Base-by-base conservation (phyloP, 92 coral and sea anemone species). In the Diadumene lineata region DNA sequence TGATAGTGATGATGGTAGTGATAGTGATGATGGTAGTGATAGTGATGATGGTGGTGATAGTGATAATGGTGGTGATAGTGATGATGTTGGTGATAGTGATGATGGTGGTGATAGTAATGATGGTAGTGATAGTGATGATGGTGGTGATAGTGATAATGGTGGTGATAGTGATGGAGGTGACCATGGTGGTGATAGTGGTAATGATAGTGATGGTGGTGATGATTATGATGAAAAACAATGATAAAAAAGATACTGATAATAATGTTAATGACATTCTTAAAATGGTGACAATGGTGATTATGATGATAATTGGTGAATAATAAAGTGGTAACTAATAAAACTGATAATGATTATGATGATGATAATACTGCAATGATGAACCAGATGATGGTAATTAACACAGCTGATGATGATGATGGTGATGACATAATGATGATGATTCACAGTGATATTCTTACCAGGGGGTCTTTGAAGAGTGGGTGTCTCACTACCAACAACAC, bases 391-490 rank as follows among this genome's bases (percentile, higher is more conserved):
- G n/a, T n/a, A n/a, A n/a, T n/a, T 44, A 17, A 44, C 17, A 17
- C 9, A 8, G 17, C 9, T 44, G 51, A 13, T 53, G 18, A 15
- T 23, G 18, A 16, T 53, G 60, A 16, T 58, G 64, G 15, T 58
- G 28, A 58, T 18, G 64, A 15, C 2, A 25, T 22, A 22, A 22
- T 11, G 1, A 18, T 58, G 26, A 22, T 58, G 31, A n/a, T n/a
- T n/a, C n/a, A n/a, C n/a, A n/a, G 4, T 16, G 19, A 53, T 23
- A 15, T 3, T 53, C 55, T 73, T 61, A 74, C 79, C 69, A 34
- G 60, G 25, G 4, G 30, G 38, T 22, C 60, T 28, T 50, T 34
- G 69, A 22, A 23, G 28, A 33, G 31, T 19, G 17, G 46, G 58
- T 9, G 25, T 9, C 4, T 26, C 79, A 33, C 9, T 1, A 0